Base-by-base conservation (phyloP, 2,888 invertebrate genomes). In the Allygus modestus region DNA sequence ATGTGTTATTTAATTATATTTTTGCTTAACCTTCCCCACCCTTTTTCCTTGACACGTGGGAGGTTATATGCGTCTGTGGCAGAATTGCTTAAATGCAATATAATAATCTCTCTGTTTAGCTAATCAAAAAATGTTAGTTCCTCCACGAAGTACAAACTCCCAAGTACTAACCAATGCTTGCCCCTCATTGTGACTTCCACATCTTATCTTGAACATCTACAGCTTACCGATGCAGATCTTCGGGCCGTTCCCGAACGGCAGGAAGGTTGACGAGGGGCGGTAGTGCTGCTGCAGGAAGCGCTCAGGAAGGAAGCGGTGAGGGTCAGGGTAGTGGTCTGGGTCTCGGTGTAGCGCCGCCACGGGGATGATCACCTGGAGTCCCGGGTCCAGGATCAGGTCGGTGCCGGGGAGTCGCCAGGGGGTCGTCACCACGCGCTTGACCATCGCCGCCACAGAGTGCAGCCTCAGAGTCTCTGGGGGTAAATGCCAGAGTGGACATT, bases 171-270 rank as follows among this genome's bases (percentile, higher is more conserved):
- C n/a, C n/a, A n/a, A n/a, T n/a, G n/a, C n/a, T n/a, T n/a, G n/a
- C n/a, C 12, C 46, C 1, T 15, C 46, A 46, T 46, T 15, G 12
- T 2, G 1, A 1, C 46, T 46, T 11, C 46, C 46, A 46, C 9
- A 7, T 46, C 17, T 2, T 15, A 9, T 12, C 15, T 15, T 9
- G 17, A 46, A 15, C 12, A 1, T 12, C 12, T 23, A 1, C 23
- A 23, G 11, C 51, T 77, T 31, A 77, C 77, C 77, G 20, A 77
- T 77, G 20, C 77, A 77, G 2, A 77, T 51, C 28, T 51, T 46
- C 4, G 77, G 77, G 0, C 77, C 77, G 17, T 77, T 17, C 5
- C 77, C 77, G 20, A 77, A 77, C 1, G 77, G 51, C 46, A 77
- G 51, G 51, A 31, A 77, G 5, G 28, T 28, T 1, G 51, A 17